These are phyloP conservation scores for Phalera bucephala DNA, from an alignment of 2,888 invertebrate species.

Conservation along the genomic window DNA sequence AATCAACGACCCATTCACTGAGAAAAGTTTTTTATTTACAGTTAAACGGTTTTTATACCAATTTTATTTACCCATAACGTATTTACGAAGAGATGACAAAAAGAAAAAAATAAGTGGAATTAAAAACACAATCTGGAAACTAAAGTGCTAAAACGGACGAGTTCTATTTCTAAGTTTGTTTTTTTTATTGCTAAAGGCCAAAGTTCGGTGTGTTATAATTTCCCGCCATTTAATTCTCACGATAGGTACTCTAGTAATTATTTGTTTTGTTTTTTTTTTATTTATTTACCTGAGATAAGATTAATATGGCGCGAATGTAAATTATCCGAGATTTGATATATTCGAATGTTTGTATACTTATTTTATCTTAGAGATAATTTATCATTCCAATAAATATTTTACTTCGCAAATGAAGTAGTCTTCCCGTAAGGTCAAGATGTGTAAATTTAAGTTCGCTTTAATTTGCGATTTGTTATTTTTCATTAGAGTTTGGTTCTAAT, in stretches of 20 bases:
- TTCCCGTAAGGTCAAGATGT: no score
- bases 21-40: no score
- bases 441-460: no score
- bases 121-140: not conserved
- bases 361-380: no score
- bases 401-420: no score
- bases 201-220: not conserved
- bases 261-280: slow-evolving; percentile 1
- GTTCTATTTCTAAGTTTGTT: not conserved
- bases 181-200: not conserved
- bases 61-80: no score
- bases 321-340: no score
- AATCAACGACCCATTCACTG: not conserved
- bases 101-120: not conserved
- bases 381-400: no score
- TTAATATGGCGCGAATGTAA: no score
- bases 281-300: slow-evolving; percentile 3
- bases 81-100: not conserved
- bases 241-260: not conserved
- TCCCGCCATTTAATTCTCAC: slow-evolving; percentile 6
- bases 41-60: not conserved
- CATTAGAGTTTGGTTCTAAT: no score
- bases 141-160: not conserved
- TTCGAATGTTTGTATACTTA: no score
- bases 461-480: no score